Percentiles rank a stretch among this genome's conserved stretches.
Conservation (phyloP, 2,113 vertebrate genomes). For the Tursiops truncatus region DNA sequence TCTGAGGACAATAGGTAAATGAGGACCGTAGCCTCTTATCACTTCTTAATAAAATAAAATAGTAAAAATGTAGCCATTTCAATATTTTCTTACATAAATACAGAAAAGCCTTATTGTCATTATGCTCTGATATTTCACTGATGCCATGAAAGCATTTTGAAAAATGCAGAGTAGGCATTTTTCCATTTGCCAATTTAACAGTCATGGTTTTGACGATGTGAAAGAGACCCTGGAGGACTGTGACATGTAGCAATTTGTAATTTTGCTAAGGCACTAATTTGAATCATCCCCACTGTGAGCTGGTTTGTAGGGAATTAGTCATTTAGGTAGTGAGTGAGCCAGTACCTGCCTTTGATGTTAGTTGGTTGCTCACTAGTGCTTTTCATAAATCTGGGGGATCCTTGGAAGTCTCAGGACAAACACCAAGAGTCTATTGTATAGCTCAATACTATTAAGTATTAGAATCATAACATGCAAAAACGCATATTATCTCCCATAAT, state of each 20-base stretch:
- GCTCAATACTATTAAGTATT: not conserved
- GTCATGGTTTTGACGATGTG: not conserved
- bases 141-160: constrained; percentile 18
- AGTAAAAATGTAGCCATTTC: not conserved
- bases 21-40: not conserved
- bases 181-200: constrained; percentile 14
- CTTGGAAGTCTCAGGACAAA: constrained; percentile 21
- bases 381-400: not conserved
- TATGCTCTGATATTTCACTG: not conserved
- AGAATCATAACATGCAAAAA: not conserved
- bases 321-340: not conserved
- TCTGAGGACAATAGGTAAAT: not conserved
- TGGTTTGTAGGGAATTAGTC: not conserved
- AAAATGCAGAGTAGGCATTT: constrained; percentile 26
- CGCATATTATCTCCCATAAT: not conserved
- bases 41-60: not conserved
- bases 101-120: not conserved
- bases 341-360: not conserved
- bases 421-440: not conserved
- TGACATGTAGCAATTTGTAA: not conserved
- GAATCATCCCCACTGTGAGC: not conserved
- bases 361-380: not conserved
- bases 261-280: constrained; percentile 22
- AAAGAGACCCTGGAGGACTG: not conserved
- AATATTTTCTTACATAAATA: not conserved